A percentile compares a stretch with the other conserved stretches of the same genome.
Conservation (phyloP, 2,113 vertebrate genomes). For the Cyprinodon variegatus region DNA sequence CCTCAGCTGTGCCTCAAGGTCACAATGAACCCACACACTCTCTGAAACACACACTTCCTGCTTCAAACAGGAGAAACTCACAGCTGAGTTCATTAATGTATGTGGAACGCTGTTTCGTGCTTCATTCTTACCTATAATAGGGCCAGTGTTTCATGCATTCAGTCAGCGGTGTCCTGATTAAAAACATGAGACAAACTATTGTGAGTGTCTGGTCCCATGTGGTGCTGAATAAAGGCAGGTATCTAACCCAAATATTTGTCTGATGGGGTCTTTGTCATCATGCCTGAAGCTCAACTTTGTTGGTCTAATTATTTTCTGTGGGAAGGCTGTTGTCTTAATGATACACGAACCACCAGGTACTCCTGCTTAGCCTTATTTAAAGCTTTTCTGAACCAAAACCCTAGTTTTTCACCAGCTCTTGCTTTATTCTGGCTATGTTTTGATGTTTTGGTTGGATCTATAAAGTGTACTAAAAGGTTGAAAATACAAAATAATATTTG, state of each 20-base stretch:
- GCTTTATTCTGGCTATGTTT: not conserved
- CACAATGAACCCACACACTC: conserved; percentile 34
- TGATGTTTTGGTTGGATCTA: not conserved
- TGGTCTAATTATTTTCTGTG: not conserved
- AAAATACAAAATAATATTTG: no score
- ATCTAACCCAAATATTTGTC: conserved; percentile 16
- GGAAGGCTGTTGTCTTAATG: not conserved
- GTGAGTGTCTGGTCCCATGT: conserved; percentile 13
- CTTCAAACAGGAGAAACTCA: conserved; percentile 3
- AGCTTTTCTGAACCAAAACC: not conserved
- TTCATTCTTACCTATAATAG: not conserved
- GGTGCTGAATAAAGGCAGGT: conserved; percentile 16
- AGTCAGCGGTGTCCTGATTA: conserved; percentile 19
- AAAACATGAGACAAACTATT: conserved; percentile 19
- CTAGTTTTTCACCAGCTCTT: not conserved
- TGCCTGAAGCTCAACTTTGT: conserved; percentile 4
- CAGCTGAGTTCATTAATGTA: conserved; percentile 46
- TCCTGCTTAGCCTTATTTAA: not conserved
- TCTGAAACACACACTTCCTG: conserved; percentile 12
- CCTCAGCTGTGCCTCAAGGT: conserved; percentile 70
- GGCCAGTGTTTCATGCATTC: not conserved
- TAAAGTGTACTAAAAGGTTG: not conserved
- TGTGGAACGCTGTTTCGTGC: conserved; percentile 27
- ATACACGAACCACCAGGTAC: not conserved
- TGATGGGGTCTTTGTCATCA: not conserved